phyloP scores from a whole-genome alignment of 2,888 invertebrate genomes.

The Aphidius colemani region DNA sequence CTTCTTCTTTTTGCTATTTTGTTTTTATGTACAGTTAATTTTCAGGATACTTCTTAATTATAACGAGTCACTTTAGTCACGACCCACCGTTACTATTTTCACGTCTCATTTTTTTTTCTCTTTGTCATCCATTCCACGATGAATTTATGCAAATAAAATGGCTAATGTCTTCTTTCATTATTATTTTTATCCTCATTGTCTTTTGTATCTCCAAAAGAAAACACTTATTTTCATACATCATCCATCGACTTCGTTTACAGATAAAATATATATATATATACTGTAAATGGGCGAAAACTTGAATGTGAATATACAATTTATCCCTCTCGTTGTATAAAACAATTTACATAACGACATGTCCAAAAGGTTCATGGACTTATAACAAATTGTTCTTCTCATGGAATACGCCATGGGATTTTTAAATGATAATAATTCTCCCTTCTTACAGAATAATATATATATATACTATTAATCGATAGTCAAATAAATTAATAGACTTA shows the following conservation, averaged over 20 bases:
- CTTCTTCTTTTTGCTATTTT: slow-evolving; percentile 12
- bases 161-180: slow-evolving; percentile 59
- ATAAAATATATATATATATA: background rate
- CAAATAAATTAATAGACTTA: slow-evolving; percentile 35
- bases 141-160: slow-evolving; percentile 56
- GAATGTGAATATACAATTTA: background rate
- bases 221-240: background rate
- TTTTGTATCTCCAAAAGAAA: background rate
- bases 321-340: slow-evolving; percentile 23
- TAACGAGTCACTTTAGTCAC: slow-evolving; percentile 55
- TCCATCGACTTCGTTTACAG: slow-evolving; percentile 8
- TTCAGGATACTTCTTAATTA: slow-evolving; percentile 55
- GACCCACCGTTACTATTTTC: slow-evolving; percentile 14
- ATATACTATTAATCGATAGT: background rate
- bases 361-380: slow-evolving; percentile 33
- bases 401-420: background rate
- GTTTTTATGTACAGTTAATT: slow-evolving; percentile 17
- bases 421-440: slow-evolving; percentile 33
- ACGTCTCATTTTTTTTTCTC: background rate
- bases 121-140: slow-evolving; percentile 22
- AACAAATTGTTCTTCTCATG: background rate
- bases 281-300: slow-evolving; percentile 16
- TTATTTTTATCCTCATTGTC: slow-evolving; percentile 26
- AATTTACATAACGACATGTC: slow-evolving; percentile 49
- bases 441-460: background rate